Evolutionary conservation across 2,797 vertebrate species (phyloP).

Genomic region (Bovichtus diacanthus): DNA sequence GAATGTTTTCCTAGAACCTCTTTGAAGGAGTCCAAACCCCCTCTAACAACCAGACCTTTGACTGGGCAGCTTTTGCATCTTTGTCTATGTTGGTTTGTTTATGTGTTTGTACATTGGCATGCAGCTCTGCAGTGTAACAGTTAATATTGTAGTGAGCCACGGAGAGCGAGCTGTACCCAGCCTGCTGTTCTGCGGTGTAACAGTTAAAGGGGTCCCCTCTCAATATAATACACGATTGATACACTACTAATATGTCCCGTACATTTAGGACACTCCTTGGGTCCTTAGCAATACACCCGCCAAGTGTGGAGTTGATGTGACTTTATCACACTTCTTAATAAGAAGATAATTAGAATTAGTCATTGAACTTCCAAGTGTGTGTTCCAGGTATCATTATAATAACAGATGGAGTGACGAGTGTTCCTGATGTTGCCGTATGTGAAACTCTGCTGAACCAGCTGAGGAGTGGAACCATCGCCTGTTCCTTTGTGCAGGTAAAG

Average conservation of each 20-base stretch:
- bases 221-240: no score
- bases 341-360: neutral
- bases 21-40: neutral
- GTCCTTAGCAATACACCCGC: no score
- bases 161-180: no score
- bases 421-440: constrained; percentile 96
- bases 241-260: no score
- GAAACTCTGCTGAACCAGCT: constrained; percentile 97
- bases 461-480: constrained; percentile 94
- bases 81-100: no score
- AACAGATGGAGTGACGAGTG: constrained; percentile 97
- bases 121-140: no score
- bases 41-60: neutral
- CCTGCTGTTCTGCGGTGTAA: no score
- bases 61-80: neutral
- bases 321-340: neutral
- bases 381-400: constrained; percentile 95
- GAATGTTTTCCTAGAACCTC: neutral
- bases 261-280: no score
- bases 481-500: constrained; percentile 95
- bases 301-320: neutral
- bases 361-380: neutral
- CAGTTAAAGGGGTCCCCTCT: no score
- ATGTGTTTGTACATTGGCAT: neutral
- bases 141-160: no score